Percentiles rank a stretch among this genome's conserved stretches.
phyloP scores from a whole-genome alignment of 2,113 vertebrate species.

The Cheilinus undulatus region DNA sequence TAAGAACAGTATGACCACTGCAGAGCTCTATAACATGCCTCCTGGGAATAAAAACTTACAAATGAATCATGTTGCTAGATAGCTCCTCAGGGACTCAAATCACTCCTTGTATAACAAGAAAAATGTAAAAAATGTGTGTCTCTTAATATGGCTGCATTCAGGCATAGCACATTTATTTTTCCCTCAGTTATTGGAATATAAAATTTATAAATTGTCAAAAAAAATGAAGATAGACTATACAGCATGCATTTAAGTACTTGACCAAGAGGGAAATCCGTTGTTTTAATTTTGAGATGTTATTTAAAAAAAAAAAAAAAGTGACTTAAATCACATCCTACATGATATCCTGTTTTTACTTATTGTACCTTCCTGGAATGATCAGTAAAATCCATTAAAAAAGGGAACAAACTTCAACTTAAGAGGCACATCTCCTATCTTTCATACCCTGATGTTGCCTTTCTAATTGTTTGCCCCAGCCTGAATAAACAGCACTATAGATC shows the following conservation, averaged over 20 bases:
- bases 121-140: not conserved
- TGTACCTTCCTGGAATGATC: not conserved
- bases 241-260: too few relatives aligned
- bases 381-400: not conserved
- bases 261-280: too few relatives aligned
- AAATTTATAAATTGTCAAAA: too few relatives aligned
- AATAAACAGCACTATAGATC: conserved; percentile 50
- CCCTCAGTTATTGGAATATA: too few relatives aligned
- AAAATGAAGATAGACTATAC: too few relatives aligned
- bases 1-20: conserved; percentile 38
- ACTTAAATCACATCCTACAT: too few relatives aligned
- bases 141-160: not conserved
- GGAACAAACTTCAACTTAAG: not conserved
- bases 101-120: not conserved
- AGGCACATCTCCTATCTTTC: conserved; percentile 3
- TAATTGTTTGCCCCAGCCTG: conserved; percentile 38
- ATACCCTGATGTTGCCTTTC: conserved; percentile 26
- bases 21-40: conserved; percentile 29
- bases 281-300: too few relatives aligned
- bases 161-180: not conserved
- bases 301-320: too few relatives aligned
- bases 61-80: conserved; percentile 10
- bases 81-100: conserved; percentile 3
- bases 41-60: too few relatives aligned
- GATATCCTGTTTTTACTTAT: too few relatives aligned